Conservation (phyloP, 2,888 invertebrate genomes). For the Mellilla xanthometata region DNA sequence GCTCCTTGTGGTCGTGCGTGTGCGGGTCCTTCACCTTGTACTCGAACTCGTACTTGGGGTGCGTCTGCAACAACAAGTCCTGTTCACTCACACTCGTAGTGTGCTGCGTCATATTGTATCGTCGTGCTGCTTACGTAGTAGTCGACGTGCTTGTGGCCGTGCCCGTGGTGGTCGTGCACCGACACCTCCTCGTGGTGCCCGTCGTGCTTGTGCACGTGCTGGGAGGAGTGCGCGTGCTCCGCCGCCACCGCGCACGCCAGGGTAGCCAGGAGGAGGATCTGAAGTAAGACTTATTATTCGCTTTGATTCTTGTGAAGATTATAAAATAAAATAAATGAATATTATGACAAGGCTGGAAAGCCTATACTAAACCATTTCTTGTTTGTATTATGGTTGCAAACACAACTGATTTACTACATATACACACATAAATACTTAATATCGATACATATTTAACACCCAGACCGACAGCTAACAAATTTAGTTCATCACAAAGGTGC, state of each 20-base stretch:
- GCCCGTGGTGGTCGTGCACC: conserved; percentile 21
- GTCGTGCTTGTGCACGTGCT: conserved; percentile 40
- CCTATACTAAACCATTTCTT: too few relatives aligned
- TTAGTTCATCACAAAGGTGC: too few relatives aligned
- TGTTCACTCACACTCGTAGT: background rate
- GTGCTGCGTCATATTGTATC: background rate
- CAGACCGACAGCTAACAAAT: too few relatives aligned
- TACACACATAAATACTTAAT: too few relatives aligned
- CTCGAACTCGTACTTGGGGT: conserved; percentile 70
- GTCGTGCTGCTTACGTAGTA: conserved; percentile 31
- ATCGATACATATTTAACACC: too few relatives aligned
- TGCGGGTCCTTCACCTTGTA: conserved; percentile 69
- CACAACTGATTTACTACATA: too few relatives aligned
- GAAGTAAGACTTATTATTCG: too few relatives aligned
- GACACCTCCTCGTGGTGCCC: conserved; percentile 37
- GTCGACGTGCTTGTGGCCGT: conserved; percentile 31
- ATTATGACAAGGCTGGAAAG: too few relatives aligned
- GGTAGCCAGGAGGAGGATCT: conserved; percentile 21
- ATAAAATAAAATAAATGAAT: too few relatives aligned
- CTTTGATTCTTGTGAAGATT: too few relatives aligned
- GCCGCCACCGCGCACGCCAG: conserved; percentile 29
- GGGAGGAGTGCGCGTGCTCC: conserved; percentile 39
- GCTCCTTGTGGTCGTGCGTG: conserved; percentile 70
- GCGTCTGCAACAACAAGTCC: conserved; percentile 34
- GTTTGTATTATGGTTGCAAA: too few relatives aligned